phyloP scores from a whole-genome alignment of 30 jellyfish, hydroid and myxozoan species.

The Mastigias papua region DNA sequence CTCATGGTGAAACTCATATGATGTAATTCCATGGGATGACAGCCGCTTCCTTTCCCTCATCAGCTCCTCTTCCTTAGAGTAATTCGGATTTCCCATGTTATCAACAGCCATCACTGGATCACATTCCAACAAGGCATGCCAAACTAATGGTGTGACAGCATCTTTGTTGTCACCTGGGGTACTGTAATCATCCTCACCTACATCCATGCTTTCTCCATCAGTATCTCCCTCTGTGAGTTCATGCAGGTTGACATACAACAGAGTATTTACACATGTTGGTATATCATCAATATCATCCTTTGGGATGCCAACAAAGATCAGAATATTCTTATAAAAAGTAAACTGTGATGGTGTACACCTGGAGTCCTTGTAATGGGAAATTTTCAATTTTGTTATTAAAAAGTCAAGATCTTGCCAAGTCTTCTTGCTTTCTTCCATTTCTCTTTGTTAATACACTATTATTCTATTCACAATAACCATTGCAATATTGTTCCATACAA shows the following conservation, averaged over 20 bases:
- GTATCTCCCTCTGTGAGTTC: background rate
- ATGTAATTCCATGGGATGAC: conserved; percentile 89
- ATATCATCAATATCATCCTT: conserved; percentile 17
- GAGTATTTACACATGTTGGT: conserved; percentile 73
- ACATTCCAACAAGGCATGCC: conserved; percentile 54
- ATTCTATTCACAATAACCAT: background rate
- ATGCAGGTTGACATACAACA: conserved; percentile 61
- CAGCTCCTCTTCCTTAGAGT: conserved; percentile 90
- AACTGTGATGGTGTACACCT: conserved; percentile 70
- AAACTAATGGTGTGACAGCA: conserved; percentile 12
- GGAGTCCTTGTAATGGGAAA: conserved; percentile 33
- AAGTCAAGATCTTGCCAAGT: conserved; percentile 36
- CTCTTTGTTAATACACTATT: background rate
- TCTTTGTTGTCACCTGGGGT: background rate
- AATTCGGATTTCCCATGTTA: conserved; percentile 62
- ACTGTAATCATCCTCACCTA: conserved; percentile 4
- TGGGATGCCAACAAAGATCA: conserved; percentile 84
- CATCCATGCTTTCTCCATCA: background rate
- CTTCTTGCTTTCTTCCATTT: conserved; percentile 1
- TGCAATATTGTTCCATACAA: too few species aligned
- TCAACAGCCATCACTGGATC: conserved; percentile 58
- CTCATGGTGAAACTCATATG: conserved; percentile 84
- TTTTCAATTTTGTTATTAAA: conserved; percentile 11
- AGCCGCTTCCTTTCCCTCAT: conserved; percentile 89
- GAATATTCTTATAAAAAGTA: conserved; percentile 72